A percentile compares a stretch with the other conserved stretches of the same genome.
Conservation (phyloP, 2,888 invertebrate species). For the Spatulosminthurus flaviceps region DNA sequence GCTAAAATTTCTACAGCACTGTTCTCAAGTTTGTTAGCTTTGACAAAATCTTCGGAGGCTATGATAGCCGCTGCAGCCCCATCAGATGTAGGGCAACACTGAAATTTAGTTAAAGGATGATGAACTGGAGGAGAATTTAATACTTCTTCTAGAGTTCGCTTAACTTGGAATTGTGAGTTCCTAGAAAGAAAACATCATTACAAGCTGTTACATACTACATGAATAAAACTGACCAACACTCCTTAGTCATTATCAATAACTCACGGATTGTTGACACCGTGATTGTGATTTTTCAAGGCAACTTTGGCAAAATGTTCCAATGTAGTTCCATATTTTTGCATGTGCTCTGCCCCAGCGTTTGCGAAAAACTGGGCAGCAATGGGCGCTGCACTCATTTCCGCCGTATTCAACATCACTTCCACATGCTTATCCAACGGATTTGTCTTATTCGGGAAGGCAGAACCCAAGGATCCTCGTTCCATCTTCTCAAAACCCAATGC, state of each 20-base stretch:
- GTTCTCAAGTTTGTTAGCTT: slow-evolving; percentile 79
- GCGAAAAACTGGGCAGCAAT: slow-evolving; percentile 96
- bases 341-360: slow-evolving; percentile 94
- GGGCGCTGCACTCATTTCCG: slow-evolving; percentile 83
- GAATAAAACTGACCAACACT: neutral
- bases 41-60: slow-evolving; percentile 91
- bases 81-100: slow-evolving; percentile 98
- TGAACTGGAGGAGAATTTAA: slow-evolving; percentile 86
- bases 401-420: slow-evolving; percentile 81
- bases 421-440: slow-evolving; percentile 91
- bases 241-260: slow-evolving; percentile 64
- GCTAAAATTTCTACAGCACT: slow-evolving; percentile 95
- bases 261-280: slow-evolving; percentile 94
- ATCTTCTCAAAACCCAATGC: slow-evolving; percentile 99
- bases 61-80: slow-evolving; percentile 95
- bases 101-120: slow-evolving; percentile 92
- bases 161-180: slow-evolving; percentile 91
- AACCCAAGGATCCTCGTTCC: slow-evolving; percentile 85
- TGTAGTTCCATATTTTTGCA: slow-evolving; percentile 93
- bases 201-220: neutral
- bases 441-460: slow-evolving; percentile 79
- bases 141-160: slow-evolving; percentile 91
- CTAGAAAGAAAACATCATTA: slow-evolving; percentile 66
- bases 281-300: slow-evolving; percentile 96
- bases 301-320: slow-evolving; percentile 96